phyloP scores from a whole-genome alignment of 2,888 invertebrate genomes.

The Bedellia somnulentella region DNA sequence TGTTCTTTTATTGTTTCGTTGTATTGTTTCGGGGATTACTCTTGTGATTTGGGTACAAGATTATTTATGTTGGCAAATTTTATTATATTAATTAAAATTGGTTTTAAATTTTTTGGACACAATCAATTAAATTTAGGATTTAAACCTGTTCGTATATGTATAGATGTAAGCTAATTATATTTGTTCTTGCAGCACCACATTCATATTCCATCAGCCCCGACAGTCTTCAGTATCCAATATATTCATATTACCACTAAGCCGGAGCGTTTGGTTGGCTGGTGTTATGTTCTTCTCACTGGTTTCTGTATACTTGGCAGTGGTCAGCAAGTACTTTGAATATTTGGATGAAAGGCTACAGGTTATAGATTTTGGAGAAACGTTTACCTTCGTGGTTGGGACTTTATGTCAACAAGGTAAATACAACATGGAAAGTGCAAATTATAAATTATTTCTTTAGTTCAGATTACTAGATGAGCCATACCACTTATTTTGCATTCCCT shows the following conservation, averaged over 20 bases:
- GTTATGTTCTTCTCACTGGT: constrained; percentile 17
- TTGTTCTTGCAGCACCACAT: constrained; percentile 59
- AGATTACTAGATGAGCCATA: no score
- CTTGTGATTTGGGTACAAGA: no score
- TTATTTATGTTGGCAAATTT: no score
- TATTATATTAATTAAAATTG: no score
- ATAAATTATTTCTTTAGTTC: no score
- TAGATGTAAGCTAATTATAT: no score
- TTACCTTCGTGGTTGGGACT: constrained; percentile 58
- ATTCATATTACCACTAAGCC: constrained; percentile 60
- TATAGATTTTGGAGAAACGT: constrained; percentile 36
- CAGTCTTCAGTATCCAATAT: constrained; percentile 64
- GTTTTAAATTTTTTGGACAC: no score
- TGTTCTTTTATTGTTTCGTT: no score
- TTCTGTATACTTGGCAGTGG: constrained; percentile 17
- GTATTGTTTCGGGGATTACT: no score
- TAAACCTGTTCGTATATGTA: no score
- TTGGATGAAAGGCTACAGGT: constrained; percentile 12
- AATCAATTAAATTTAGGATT: no score
- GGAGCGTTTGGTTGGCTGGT: constrained; percentile 55
- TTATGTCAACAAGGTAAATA: constrained; percentile 62
- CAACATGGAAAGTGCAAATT: not conserved
- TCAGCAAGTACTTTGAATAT: constrained; percentile 8
- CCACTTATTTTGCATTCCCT: no score
- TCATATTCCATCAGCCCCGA: constrained; percentile 65